Evolutionary conservation across 1,140 invertebrate species (phyloP), one percentile per base, ranked within the genome.

Genomic region (Brachionus angularis): DNA sequence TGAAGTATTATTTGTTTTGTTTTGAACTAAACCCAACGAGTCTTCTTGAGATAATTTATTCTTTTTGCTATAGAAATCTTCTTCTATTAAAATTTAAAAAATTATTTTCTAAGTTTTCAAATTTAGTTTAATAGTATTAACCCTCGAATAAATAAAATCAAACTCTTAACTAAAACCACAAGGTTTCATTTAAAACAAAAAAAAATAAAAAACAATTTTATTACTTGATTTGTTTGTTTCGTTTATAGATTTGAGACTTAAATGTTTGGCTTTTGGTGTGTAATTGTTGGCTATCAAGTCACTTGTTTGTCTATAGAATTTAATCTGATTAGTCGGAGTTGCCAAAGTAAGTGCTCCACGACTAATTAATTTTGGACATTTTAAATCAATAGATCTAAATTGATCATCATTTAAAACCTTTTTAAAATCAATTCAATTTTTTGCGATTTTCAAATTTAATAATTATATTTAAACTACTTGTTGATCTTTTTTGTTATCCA

Each of bases 231-330:
- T 36, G n/a, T 21, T 58, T 8, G 21, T 14, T n/a, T 36, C 34
- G 3, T 39, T n/a, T 5, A 58, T 25, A 8, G 16, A 21, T 14
- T 79, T 79, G 18, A 86, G 75, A 72, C 81, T 81, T 47, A 87
- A 78, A 71, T 80, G 76, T 34, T 80, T 79, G 1, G 83, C 82
- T 53, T 78, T 74, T 16, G 85, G 86, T 3, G 84, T 85, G 73
- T 84, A 87, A 72, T 80, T 80, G 74, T 81, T 85, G 49, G 83
- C 86, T 53, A 87, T 87, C 36, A 83, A 84, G 78, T 89, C 87
- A 42, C 82, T 84, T 3, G 87, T 87, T 72, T 85, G 86, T 14
- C 83, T 79, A 73, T 78, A 76, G 71, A 74, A 77, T 73, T 78
- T 79, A 50, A 80, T 74, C 74, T 81, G 79, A 73, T 81, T 81